Evolutionary conservation across 30 jellyfish, hydroid and myxozoan genomes (phyloP).

Genomic region (Aurelia sp.): DNA sequence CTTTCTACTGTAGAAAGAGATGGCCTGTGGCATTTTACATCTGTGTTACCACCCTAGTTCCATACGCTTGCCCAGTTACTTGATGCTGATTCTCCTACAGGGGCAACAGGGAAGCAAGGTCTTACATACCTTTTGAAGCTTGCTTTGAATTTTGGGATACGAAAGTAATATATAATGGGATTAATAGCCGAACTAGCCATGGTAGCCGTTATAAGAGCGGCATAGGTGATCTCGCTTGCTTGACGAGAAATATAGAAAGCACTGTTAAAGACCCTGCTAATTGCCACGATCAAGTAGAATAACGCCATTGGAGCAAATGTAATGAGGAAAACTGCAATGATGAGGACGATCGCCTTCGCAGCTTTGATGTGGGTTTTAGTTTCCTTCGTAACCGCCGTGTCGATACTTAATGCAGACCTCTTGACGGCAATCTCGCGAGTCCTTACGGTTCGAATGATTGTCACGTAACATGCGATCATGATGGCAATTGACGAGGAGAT

Average conservation of each 20-base stretch:
- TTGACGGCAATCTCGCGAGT: neutral
- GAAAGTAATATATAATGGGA: constrained; percentile 77
- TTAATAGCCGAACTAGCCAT: constrained; percentile 75
- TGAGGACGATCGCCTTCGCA: constrained; percentile 34
- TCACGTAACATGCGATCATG: constrained; percentile 53
- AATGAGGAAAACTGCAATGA: constrained; percentile 16
- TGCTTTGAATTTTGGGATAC: constrained; percentile 69
- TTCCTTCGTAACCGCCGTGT: neutral
- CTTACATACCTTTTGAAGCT: constrained; percentile 25
- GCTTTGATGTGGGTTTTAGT: constrained; percentile 34
- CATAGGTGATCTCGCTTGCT: constrained; percentile 54
- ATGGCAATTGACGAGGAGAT: constrained; percentile 14
- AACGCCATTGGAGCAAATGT: constrained; percentile 38
- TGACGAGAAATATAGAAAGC: neutral
- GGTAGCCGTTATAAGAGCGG: constrained; percentile 31
- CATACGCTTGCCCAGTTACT: too few relatives aligned
- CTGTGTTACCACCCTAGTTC: too few relatives aligned
- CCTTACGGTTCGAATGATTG: constrained; percentile 39
- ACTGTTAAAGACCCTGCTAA: neutral
- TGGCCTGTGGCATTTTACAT: too few relatives aligned
- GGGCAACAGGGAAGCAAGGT: neutral
- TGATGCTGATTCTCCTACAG: too few relatives aligned
- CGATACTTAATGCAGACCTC: neutral
- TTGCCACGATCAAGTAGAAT: constrained; percentile 33
- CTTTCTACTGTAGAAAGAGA: too few relatives aligned